Percentiles rank a stretch among this genome's conserved stretches.
These are phyloP conservation scores for Neoaliturus tenellus DNA, from an alignment of 2,888 invertebrate genomes.

Conservation along the genomic window DNA sequence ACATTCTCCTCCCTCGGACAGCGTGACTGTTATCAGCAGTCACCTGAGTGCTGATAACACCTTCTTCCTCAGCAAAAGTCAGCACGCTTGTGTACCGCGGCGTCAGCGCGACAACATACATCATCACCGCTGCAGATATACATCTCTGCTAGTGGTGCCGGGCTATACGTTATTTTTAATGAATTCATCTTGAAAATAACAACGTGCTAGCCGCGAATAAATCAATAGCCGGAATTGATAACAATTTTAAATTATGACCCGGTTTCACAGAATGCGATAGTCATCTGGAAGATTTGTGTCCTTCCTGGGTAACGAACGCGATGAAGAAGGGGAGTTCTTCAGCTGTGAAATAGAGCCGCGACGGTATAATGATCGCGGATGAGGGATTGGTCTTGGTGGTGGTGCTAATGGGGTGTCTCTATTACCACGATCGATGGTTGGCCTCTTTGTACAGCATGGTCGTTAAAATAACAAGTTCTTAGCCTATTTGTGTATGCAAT, in stretches of 20 bases:
- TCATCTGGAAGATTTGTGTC: slow-evolving; percentile 10
- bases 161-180: slow-evolving; percentile 46
- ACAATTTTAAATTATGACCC: slow-evolving; percentile 37
- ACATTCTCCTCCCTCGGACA: no score
- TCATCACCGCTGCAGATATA: not conserved
- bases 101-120: not conserved
- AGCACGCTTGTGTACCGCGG: no score
- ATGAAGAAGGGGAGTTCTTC: not conserved
- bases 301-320: not conserved
- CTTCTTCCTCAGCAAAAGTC: not conserved
- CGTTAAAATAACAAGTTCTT: no score
- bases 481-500: no score
- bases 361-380: not conserved
- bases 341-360: not conserved
- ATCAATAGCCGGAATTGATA: slow-evolving; percentile 38
- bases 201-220: slow-evolving; percentile 36
- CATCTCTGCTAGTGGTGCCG: not conserved
- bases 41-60: not conserved
- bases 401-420: no score
- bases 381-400: no score
- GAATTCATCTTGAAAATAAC: slow-evolving; percentile 45
- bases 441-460: no score
- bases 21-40: no score
- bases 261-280: slow-evolving; percentile 41
- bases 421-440: no score